Conservation (phyloP, 2,797 vertebrate genomes). For the Catharus ustulatus region DNA sequence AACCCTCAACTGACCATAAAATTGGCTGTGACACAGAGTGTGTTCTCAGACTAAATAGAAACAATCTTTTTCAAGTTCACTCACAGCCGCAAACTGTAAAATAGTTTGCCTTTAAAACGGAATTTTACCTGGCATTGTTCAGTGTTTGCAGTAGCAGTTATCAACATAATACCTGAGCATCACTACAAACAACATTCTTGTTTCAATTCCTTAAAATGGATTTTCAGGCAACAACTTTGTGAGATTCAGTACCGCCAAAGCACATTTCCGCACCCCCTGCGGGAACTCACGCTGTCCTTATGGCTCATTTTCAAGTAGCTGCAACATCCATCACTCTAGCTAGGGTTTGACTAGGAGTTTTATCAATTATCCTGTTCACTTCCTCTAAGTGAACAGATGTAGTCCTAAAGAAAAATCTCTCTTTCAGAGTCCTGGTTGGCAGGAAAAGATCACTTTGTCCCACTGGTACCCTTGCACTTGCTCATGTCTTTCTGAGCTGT, state of each 20-base stretch:
- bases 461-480: background rate
- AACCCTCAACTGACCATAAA: background rate
- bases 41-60: background rate
- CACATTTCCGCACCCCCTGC: accelerated
- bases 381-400: background rate
- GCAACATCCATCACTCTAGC: background rate
- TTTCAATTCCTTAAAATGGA: background rate
- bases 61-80: background rate
- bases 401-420: background rate
- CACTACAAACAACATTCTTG: background rate
- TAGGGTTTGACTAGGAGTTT: background rate
- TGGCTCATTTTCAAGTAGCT: background rate
- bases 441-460: background rate
- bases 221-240: background rate
- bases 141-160: background rate
- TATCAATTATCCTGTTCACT: background rate
- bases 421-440: background rate
- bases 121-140: background rate
- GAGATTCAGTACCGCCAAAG: background rate
- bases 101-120: background rate
- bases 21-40: accelerated
- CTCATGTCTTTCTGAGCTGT: background rate
- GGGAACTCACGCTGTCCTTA: background rate
- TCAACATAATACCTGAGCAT: background rate
- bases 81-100: background rate